phyloP scores from a whole-genome alignment of 2,797 vertebrate genomes.

The Graptemys geographica region DNA sequence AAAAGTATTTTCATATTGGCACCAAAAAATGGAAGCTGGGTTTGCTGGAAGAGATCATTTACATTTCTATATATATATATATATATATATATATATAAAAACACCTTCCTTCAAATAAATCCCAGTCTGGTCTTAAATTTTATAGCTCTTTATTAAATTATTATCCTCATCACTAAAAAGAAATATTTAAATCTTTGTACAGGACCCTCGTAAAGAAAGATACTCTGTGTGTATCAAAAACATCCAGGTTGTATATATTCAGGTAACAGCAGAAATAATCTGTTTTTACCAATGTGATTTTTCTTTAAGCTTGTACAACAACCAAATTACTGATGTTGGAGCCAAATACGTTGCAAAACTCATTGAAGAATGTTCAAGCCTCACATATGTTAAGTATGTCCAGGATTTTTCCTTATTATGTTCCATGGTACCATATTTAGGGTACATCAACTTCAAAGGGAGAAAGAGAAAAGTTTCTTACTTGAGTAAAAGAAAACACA shows the following conservation, averaged over 20 bases:
- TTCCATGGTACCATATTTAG: not conserved
- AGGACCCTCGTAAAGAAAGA: not conserved
- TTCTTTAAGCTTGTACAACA: constrained; percentile 91
- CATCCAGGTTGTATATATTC: constrained; percentile 44
- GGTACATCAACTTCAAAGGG: not conserved
- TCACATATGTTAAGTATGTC: constrained; percentile 89
- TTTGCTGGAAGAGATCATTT: constrained; percentile 13
- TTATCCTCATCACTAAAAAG: constrained; percentile 34
- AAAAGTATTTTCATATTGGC: constrained; percentile 30
- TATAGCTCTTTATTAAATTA: constrained; percentile 17
- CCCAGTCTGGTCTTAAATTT: constrained; percentile 26
- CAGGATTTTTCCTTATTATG: not conserved
- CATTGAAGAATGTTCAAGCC: constrained; percentile 90
- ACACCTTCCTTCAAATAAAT: not conserved
- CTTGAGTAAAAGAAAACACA: not conserved
- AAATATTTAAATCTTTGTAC: constrained; percentile 18
- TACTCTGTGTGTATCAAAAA: not conserved
- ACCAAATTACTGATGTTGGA: constrained; percentile 93
- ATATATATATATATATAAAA: not conserved
- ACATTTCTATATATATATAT: constrained; percentile 10
- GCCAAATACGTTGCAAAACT: constrained; percentile 89
- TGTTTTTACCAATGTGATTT: constrained; percentile 51
- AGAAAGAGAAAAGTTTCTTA: not conserved
- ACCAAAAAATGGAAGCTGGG: constrained; percentile 28
- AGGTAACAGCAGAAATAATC: constrained; percentile 34